Percentiles rank a stretch among this genome's conserved stretches.
phyloP scores from a whole-genome alignment of 2,888 invertebrate species.

The Himalopsyche anomala region DNA sequence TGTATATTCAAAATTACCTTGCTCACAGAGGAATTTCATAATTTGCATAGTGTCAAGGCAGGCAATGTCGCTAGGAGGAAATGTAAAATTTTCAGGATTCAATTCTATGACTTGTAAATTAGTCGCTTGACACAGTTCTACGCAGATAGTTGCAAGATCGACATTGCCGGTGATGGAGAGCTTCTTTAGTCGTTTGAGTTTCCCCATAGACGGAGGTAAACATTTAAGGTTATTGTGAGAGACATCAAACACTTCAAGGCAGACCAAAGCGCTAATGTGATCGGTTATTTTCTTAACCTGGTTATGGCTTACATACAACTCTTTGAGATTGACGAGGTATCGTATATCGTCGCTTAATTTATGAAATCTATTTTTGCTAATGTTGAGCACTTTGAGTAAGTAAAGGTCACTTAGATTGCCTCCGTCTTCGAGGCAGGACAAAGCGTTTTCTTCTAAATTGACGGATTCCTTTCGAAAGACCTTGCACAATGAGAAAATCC shows the following conservation, averaged over 20 bases:
- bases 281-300: slow-evolving; percentile 82
- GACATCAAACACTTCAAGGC: slow-evolving; percentile 82
- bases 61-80: slow-evolving; percentile 81
- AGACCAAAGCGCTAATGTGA: slow-evolving; percentile 77
- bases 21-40: slow-evolving; percentile 79
- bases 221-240: slow-evolving; percentile 82
- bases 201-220: slow-evolving; percentile 80
- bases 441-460: slow-evolving; percentile 81
- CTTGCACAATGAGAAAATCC: slow-evolving; percentile 87
- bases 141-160: slow-evolving; percentile 79
- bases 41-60: slow-evolving; percentile 80
- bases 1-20: slow-evolving; percentile 75
- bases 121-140: slow-evolving; percentile 80
- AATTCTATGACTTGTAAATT: slow-evolving; percentile 80
- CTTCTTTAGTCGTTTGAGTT: slow-evolving; percentile 78
- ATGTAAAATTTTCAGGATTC: slow-evolving; percentile 79
- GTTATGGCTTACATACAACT: slow-evolving; percentile 86
- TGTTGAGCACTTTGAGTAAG: slow-evolving; percentile 81
- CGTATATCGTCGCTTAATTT: slow-evolving; percentile 81
- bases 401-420: slow-evolving; percentile 84
- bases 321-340: slow-evolving; percentile 82
- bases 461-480: slow-evolving; percentile 87
- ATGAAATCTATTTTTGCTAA: slow-evolving; percentile 81
- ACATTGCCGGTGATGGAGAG: slow-evolving; percentile 80
- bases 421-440: slow-evolving; percentile 83